Percentiles rank a stretch among this genome's conserved stretches.
These are phyloP conservation scores for Daboia siamensis DNA, from an alignment of 2,113 vertebrate species.

Conservation along the genomic window DNA sequence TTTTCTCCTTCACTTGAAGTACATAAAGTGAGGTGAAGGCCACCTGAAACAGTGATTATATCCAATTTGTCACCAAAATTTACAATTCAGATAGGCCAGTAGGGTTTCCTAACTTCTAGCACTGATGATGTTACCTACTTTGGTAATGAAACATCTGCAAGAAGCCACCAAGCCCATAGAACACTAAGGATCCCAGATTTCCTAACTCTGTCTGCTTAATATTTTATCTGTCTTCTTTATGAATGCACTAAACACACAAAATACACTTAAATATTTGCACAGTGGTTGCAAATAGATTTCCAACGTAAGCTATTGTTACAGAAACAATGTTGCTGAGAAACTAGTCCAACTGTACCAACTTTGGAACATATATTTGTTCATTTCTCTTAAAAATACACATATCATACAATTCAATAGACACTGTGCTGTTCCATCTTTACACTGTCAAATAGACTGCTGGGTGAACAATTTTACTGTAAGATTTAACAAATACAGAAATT, in stretches of 20 bases:
- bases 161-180: too few relatives aligned
- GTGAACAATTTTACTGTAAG: neutral
- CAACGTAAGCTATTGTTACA: neutral
- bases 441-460: neutral
- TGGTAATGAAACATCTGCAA: too few relatives aligned
- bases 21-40: neutral
- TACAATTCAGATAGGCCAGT: neutral
- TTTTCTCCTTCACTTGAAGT: neutral
- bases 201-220: neutral
- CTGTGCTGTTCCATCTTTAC: neutral
- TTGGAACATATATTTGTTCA: neutral
- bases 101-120: neutral
- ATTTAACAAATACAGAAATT: neutral
- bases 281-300: neutral
- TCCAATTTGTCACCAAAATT: neutral
- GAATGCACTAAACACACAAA: neutral
- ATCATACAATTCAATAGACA: neutral
- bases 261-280: neutral
- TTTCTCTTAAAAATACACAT: neutral
- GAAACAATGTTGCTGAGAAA: neutral
- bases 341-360: neutral
- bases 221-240: neutral
- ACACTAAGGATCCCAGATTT: too few relatives aligned
- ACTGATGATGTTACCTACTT: too few relatives aligned
- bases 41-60: neutral